These are phyloP conservation scores for Sinocyclocheilus grahami DNA, from an alignment of 2,113 vertebrate species.

Conservation along the genomic window DNA sequence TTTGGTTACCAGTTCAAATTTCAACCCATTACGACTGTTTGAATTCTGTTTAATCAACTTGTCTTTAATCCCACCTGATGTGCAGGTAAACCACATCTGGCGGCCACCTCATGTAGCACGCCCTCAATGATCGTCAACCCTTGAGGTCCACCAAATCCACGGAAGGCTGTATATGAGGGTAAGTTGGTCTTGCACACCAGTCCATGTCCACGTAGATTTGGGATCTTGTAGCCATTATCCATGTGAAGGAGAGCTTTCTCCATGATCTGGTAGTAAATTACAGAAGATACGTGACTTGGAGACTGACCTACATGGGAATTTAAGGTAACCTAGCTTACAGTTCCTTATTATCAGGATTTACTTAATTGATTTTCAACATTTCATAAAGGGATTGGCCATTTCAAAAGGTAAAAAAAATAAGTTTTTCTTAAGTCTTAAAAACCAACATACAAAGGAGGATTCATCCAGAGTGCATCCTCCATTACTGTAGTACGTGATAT, in stretches of 20 bases:
- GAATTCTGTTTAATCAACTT: neutral
- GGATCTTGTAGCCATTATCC: slow-evolving; percentile 72
- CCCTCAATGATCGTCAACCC: slow-evolving; percentile 66
- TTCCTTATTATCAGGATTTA: too few species aligned
- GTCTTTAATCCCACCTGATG: slow-evolving; percentile 66
- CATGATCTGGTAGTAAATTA: slow-evolving; percentile 65
- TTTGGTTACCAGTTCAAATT: neutral
- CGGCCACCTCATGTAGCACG: slow-evolving; percentile 72
- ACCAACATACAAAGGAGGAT: slow-evolving; percentile 74
- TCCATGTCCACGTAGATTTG: slow-evolving; percentile 69
- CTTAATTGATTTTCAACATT: too few species aligned
- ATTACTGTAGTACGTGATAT: slow-evolving; percentile 76
- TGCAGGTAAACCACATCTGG: slow-evolving; percentile 63
- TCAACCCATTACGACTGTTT: neutral
- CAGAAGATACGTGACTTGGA: neutral
- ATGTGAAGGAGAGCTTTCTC: slow-evolving; percentile 73
- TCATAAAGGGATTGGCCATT: too few species aligned
- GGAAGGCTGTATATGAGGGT: slow-evolving; percentile 73
- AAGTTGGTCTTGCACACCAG: slow-evolving; percentile 74
- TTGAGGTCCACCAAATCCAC: slow-evolving; percentile 76
- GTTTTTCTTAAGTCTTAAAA: neutral
- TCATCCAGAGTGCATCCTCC: slow-evolving; percentile 78
- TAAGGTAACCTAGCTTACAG: too few species aligned
- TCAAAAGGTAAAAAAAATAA: too few species aligned
- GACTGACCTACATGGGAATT: neutral